phyloP scores from a whole-genome alignment of 2,797 vertebrate genomes.

The Cirrhinus mrigala region DNA sequence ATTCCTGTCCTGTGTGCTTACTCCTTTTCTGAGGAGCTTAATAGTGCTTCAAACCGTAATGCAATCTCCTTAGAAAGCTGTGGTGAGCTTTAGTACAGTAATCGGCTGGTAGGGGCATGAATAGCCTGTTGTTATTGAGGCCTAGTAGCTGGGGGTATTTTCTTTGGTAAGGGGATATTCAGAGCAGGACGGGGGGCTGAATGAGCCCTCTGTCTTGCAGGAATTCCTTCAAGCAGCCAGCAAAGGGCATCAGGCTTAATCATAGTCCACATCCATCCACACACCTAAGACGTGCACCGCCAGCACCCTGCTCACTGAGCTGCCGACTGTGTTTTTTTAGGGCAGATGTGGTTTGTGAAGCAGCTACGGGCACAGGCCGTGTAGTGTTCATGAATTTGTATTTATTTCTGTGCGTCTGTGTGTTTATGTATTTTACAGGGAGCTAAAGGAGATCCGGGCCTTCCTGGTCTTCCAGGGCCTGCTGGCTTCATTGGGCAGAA shows the following conservation, averaged over 20 bases:
- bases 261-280: slow-evolving; percentile 61
- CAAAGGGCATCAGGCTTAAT: slow-evolving; percentile 60
- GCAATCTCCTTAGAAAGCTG: slow-evolving; percentile 61
- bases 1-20: slow-evolving; percentile 36
- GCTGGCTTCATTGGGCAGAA: slow-evolving; percentile 87
- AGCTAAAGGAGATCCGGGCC: slow-evolving; percentile 85
- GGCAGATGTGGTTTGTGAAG: slow-evolving; percentile 50
- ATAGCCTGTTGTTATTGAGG: slow-evolving; percentile 81
- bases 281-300: slow-evolving; percentile 51
- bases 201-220: slow-evolving; percentile 85
- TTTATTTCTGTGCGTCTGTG: slow-evolving; percentile 51
- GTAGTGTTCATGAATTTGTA: slow-evolving; percentile 61
- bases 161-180: slow-evolving; percentile 74
- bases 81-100: slow-evolving; percentile 62
- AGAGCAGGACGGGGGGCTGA: slow-evolving; percentile 79
- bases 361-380: slow-evolving; percentile 57
- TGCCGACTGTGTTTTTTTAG: slow-evolving; percentile 38
- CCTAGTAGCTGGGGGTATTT: slow-evolving; percentile 57
- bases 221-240: slow-evolving; percentile 71
- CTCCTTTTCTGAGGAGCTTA: slow-evolving; percentile 28
- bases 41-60: slow-evolving; percentile 48
- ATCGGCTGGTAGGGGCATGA: slow-evolving; percentile 75
- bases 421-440: slow-evolving; percentile 80
- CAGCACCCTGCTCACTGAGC: slow-evolving; percentile 27
- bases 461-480: slow-evolving; percentile 92